Percentiles rank a stretch among this genome's conserved stretches.
Evolutionary conservation across 2,797 vertebrate species (phyloP).

Genomic region (Acipenser transmontanus): DNA sequence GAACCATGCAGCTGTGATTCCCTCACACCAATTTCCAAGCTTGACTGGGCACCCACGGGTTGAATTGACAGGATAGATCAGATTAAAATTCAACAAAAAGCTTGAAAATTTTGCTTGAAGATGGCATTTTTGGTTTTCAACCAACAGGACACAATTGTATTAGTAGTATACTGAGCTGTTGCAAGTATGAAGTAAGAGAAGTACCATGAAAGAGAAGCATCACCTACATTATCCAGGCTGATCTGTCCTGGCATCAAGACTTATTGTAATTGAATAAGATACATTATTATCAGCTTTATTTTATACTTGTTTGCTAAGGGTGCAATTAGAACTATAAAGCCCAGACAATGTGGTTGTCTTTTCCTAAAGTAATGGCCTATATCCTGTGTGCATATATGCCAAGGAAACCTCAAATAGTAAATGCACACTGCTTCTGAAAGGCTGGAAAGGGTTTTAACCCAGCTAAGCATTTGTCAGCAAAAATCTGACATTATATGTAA

Average conservation of each 20-base stretch:
- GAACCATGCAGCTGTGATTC: too few species aligned
- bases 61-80: too few species aligned
- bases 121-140: too few species aligned
- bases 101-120: too few species aligned
- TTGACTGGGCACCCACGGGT: too few species aligned
- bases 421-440: conserved; percentile 41
- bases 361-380: conserved; percentile 50
- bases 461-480: conserved; percentile 47
- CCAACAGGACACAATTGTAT: too few species aligned
- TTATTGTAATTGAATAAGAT: background rate
- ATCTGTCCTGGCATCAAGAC: background rate
- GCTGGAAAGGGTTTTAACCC: conserved; percentile 51
- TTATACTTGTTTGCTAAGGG: conserved; percentile 60
- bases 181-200: too few species aligned
- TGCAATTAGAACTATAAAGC: conserved; percentile 45
- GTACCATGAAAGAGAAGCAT: too few species aligned
- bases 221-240: too few species aligned
- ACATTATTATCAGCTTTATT: conserved; percentile 58
- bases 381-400: conserved; percentile 46
- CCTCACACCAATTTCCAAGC: too few species aligned
- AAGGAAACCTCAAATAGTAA: conserved; percentile 52
- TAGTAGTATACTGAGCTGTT: too few species aligned
- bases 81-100: too few species aligned
- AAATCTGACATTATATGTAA: conserved; percentile 48
- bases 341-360: conserved; percentile 54